Conservation (phyloP, 1,140 invertebrate species). For the Pentalonia nigronervosa region DNA sequence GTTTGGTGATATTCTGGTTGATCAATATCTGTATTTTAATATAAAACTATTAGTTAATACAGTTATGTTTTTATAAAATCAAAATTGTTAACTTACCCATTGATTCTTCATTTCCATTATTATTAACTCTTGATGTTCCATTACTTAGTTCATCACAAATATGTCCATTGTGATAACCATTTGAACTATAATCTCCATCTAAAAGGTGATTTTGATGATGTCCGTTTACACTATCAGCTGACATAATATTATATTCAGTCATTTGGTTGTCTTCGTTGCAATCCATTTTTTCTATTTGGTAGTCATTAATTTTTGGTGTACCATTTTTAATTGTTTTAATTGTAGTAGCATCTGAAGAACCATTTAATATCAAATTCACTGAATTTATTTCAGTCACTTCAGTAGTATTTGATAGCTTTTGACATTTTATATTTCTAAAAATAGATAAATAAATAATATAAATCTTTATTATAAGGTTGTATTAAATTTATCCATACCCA, state of each 20-base stretch:
- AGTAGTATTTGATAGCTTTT: slow-evolving; percentile 52
- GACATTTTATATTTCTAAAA: slow-evolving; percentile 53
- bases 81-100: slow-evolving; percentile 49
- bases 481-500: slow-evolving; percentile 22
- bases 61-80: not conserved
- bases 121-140: slow-evolving; percentile 48
- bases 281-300: slow-evolving; percentile 56
- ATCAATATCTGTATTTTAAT: slow-evolving; percentile 57
- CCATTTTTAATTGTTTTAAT: slow-evolving; percentile 56
- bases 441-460: not conserved
- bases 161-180: slow-evolving; percentile 55
- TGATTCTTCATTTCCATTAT: slow-evolving; percentile 52
- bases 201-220: slow-evolving; percentile 39
- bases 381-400: slow-evolving; percentile 54
- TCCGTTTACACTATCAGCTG: slow-evolving; percentile 47
- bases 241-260: slow-evolving; percentile 42
- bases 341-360: slow-evolving; percentile 50
- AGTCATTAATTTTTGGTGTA: slow-evolving; percentile 48
- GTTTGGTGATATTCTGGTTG: slow-evolving; percentile 57
- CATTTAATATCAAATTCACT: slow-evolving; percentile 53
- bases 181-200: slow-evolving; percentile 43
- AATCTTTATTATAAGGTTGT: not conserved
- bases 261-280: slow-evolving; percentile 51
- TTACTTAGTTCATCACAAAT: slow-evolving; percentile 49
- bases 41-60: slow-evolving; percentile 25